Percentiles rank a stretch among this genome's conserved stretches.
phyloP scores from a whole-genome alignment of 2,797 vertebrate species.

The Bradypus variegatus region DNA sequence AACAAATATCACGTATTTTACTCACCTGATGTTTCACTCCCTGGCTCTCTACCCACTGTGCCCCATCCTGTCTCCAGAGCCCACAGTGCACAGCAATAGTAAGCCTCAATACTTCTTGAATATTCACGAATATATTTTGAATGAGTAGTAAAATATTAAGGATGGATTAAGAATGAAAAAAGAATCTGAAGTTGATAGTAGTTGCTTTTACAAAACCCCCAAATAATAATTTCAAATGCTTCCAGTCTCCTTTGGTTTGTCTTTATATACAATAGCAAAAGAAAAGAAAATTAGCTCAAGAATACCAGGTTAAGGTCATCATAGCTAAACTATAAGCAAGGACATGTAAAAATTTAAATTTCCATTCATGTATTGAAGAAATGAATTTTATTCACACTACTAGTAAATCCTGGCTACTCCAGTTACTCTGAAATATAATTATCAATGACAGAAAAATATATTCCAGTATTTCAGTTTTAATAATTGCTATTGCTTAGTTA shows the following conservation, averaged over 20 bases:
- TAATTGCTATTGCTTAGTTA: too few species aligned
- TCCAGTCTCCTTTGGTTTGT: constrained; percentile 41
- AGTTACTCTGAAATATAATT: too few species aligned
- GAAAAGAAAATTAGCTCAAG: constrained; percentile 48
- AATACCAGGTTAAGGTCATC: constrained; percentile 57
- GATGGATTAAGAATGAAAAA: constrained; percentile 18
- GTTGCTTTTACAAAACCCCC: constrained; percentile 21
- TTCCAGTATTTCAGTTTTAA: too few species aligned
- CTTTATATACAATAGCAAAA: constrained; percentile 32
- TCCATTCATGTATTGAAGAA: constrained; percentile 49
- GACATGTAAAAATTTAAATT: constrained; percentile 54
- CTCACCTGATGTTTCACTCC: not conserved
- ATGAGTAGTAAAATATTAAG: constrained; percentile 11
- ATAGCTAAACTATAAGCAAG: constrained; percentile 35
- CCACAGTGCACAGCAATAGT: not conserved
- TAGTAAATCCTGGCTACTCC: constrained; percentile 52
- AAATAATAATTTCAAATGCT: constrained; percentile 26
- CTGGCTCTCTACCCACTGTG: not conserved
- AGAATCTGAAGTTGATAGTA: not conserved
- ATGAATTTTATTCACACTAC: constrained; percentile 60
- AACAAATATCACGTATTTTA: not conserved
- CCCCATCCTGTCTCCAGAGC: not conserved
- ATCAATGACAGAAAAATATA: constrained; percentile 56
- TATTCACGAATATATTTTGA: too few species aligned
- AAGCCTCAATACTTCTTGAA: not conserved